These are phyloP conservation scores for Zhuqinia jingwanae DNA, from an alignment of 2,888 invertebrate genomes.

Conservation along the genomic window DNA sequence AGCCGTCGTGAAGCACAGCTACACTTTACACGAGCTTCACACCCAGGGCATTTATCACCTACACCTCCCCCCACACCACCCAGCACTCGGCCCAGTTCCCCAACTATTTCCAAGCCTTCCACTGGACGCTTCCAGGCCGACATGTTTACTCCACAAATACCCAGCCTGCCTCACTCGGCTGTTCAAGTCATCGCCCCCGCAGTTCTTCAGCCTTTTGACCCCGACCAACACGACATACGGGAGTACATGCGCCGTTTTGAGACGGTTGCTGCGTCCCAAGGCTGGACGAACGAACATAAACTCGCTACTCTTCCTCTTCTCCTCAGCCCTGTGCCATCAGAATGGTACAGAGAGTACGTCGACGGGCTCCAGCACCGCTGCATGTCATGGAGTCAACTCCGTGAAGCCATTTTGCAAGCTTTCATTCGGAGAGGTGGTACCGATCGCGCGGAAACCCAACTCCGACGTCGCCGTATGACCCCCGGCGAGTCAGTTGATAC, in stretches of 20 bases:
- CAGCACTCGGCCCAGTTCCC: no score
- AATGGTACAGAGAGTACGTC: neutral
- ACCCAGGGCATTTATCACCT: no score
- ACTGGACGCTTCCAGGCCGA: no score
- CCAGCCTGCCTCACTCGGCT: neutral
- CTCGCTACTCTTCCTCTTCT: neutral
- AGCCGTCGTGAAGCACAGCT: no score
- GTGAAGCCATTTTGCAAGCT: neutral
- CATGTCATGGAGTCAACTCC: neutral
- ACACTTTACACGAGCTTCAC: no score
- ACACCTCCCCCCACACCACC: no score
- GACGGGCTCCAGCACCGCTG: neutral
- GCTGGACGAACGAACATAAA: constrained; percentile 1
- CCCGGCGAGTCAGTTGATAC: neutral
- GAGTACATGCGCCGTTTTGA: constrained; percentile 23
- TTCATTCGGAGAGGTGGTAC: neutral
- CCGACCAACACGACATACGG: neutral
- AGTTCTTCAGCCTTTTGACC: constrained; percentile 17
- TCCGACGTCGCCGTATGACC: neutral
- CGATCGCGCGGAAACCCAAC: neutral
- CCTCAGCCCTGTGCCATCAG: neutral
- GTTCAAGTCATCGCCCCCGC: constrained; percentile 14
- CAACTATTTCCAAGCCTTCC: no score
- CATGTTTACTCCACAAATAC: no score
- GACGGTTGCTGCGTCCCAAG: neutral